Base-by-base conservation (phyloP, 2,888 invertebrate species). In the Meteorus colon region DNA sequence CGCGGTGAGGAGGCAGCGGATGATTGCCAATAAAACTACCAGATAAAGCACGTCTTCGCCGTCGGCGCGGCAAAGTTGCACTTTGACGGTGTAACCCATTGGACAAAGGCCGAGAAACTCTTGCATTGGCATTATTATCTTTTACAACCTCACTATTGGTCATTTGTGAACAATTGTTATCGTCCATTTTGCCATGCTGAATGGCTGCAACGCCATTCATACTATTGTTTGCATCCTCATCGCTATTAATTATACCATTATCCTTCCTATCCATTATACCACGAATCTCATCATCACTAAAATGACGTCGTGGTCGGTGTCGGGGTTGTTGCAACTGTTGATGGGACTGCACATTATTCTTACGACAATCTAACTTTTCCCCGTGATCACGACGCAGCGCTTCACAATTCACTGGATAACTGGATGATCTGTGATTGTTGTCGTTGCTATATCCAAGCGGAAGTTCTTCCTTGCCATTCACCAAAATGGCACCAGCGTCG, bases 381-480 rank as follows among this genome's bases (percentile, higher is more conserved):
- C 1, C 77, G 62, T 72, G 48, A 60, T 66, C 76, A 4, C 45
- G n/a, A 4, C 78, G 80, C 27, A 76, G 76, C 63, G 77, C 73
- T 8, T 75, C 74, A 12, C 68, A 70, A 19, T 79, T 79, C 55
- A 77, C 65, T 74, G 41, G 79, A 48, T 60, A 76, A 73, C 76
- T 77, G 60, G 74, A 63, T 75, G 68, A 73, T 74, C 77, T 65
- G 74, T 34, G 27, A 62, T 83, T 82, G 79, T 79, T 81, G 24
- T 82, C 79, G 73, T 72, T 72, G 80, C 90, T 90, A 81, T 91
- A 90, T 45, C 87, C 87, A 74, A 92, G 91, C 0, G 95, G 94
- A 81, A 94, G 88, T 89, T 95, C 95, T 87, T 95, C 95, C 85
- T 92, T 93, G 16, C 94, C 95, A 81, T 94, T 90, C 80, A 85